Percentiles rank a stretch among this genome's conserved stretches.
These are phyloP conservation scores for Pachycephus smyrnensis DNA, from an alignment of 2,888 invertebrate species.

Conservation along the genomic window DNA sequence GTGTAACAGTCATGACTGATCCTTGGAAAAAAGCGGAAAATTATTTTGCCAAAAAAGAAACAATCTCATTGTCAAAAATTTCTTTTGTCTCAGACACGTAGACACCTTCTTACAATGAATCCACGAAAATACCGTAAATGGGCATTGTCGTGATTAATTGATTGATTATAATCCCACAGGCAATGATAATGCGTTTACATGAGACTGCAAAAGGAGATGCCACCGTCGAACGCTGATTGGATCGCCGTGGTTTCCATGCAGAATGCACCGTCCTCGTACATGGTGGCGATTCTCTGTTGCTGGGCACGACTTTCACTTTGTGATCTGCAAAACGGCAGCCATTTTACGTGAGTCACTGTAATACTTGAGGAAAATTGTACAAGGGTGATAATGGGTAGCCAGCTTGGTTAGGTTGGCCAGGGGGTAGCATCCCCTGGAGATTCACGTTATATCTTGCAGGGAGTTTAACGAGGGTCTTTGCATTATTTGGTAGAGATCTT, in stretches of 20 bases:
- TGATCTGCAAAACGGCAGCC: constrained; percentile 45
- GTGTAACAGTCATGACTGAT: not conserved
- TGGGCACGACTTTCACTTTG: constrained; percentile 62
- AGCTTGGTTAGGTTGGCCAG: not conserved
- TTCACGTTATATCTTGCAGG: not conserved
- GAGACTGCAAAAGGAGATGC: constrained; percentile 59
- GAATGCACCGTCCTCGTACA: constrained; percentile 62
- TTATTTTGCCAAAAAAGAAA: not conserved
- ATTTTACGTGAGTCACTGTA: not conserved
- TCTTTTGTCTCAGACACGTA: not conserved
- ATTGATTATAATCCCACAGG: not conserved
- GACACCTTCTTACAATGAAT: not conserved
- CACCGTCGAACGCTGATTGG: constrained; percentile 60
- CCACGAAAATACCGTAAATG: not conserved
- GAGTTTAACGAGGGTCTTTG: not conserved
- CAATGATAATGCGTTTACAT: constrained; percentile 49
- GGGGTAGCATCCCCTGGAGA: not conserved
- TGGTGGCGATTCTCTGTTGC: constrained; percentile 59
- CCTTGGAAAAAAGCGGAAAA: not conserved
- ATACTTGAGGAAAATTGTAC: not conserved
- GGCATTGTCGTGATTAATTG: not conserved
- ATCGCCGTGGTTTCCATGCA: constrained; percentile 64
- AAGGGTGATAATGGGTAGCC: not conserved
- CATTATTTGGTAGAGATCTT: not conserved
- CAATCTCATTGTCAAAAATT: not conserved